A percentile compares a stretch with the other conserved stretches of the same genome.
Conservation (phyloP, 2,888 invertebrate species). For the Melanchra persicariae region DNA sequence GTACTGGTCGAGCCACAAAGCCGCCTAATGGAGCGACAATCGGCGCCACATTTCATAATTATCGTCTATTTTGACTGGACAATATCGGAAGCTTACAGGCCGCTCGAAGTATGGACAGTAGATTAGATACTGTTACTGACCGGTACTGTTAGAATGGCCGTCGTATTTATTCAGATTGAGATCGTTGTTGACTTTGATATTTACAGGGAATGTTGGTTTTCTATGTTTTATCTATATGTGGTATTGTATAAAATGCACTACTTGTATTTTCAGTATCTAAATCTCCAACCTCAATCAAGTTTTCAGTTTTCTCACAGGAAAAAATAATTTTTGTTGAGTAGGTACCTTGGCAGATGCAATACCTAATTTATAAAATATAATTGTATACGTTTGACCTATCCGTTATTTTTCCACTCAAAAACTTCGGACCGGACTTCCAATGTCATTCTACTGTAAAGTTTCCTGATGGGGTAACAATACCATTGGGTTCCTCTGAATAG, state of each 20-base stretch:
- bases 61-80: slow-evolving; percentile 89
- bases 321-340: no score
- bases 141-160: slow-evolving; percentile 46
- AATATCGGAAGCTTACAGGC: slow-evolving; percentile 83
- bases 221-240: background rate
- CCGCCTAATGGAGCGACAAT: slow-evolving; percentile 88
- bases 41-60: slow-evolving; percentile 89
- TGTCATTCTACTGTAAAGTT: no score
- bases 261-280: background rate
- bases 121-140: slow-evolving; percentile 71
- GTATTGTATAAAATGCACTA: background rate
- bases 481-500: no score
- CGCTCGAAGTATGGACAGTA: slow-evolving; percentile 68
- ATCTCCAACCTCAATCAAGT: background rate
- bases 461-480: no score
- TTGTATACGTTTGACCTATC: no score
- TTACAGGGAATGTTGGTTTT: background rate
- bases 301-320: no score
- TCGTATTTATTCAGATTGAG: slow-evolving; percentile 36
- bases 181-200: slow-evolving; percentile 6
- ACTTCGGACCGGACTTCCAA: no score
- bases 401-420: no score
- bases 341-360: no score
- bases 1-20: slow-evolving; percentile 82
- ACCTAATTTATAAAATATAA: no score